phyloP scores from a whole-genome alignment of 64 coral and sea anemone genomes.

The Stylophora pistillata region DNA sequence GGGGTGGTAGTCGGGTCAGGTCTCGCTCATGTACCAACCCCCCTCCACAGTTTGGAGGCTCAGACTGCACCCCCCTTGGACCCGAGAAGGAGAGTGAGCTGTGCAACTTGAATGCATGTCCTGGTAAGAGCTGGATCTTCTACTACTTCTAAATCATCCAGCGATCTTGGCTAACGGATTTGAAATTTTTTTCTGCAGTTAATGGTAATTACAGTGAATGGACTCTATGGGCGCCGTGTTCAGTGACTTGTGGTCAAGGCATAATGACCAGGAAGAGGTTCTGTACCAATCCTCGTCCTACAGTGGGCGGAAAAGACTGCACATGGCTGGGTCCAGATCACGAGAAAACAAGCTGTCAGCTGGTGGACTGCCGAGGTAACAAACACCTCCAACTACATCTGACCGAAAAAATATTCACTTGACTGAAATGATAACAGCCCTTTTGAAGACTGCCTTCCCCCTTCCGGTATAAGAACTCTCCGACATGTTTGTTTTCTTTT shows the following conservation, averaged over 20 bases:
- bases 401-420: too few species aligned
- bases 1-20: constrained; percentile 64
- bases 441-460: background rate
- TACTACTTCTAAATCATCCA: background rate
- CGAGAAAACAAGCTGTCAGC: constrained; percentile 88
- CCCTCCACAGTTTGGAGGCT: constrained; percentile 80
- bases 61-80: constrained; percentile 68
- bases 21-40: constrained; percentile 86
- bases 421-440: background rate
- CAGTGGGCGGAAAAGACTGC: constrained; percentile 81
- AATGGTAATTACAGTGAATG: constrained; percentile 97
- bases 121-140: constrained; percentile 42
- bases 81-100: constrained; percentile 55
- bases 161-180: background rate
- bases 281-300: constrained; percentile 87
- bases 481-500: background rate
- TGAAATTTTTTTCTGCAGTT: constrained; percentile 33
- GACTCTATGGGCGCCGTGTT: constrained; percentile 93
- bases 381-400: background rate
- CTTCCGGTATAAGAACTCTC: background rate
- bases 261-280: constrained; percentile 73
- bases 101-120: constrained; percentile 72
- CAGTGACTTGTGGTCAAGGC: constrained; percentile 92
- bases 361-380: constrained; percentile 91
- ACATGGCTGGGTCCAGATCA: constrained; percentile 68